Base-by-base conservation (phyloP, 2,797 vertebrate species). In the Pristis pectinata region DNA sequence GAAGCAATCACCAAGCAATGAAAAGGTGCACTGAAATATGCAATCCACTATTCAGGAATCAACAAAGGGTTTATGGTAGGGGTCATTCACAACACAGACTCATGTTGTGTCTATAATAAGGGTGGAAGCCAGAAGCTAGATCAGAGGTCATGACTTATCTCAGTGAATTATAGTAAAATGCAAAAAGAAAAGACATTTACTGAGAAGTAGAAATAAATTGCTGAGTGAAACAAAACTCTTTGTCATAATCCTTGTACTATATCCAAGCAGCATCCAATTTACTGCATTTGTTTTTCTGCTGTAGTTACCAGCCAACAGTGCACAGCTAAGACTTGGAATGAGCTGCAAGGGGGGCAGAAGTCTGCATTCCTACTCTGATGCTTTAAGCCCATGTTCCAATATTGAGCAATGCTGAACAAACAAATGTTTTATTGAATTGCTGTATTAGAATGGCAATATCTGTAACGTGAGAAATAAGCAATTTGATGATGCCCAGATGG, bases 21-120 rank as follows among this genome's bases (percentile, higher is more conserved):
- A 74, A 30, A 72, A 93, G 30, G 41, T 72, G 44, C 19, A 15
- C 44, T 72, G 56, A 89, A 89, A 89, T 37, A 89, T 64, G 59
- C 34, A 89, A 89, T 89, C 85, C 59, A 61, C 85, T 93, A 93
- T 74, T 93, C 92, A 74, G 67, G 3, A 92, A 72, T 30, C 41
- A 67, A 93, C 92, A 93, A 74, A 93, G 93, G 5, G 24, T 72
- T 93, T 49, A 74, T 49, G 49, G 41, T 49, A 22, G 70, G 5
- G 64, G 41, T 93, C 67, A 72, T 53, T 93, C 67, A 30, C 49
- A 67, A 72, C 56, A 64, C 2, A 9, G 22, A 30, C 92, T 93
- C 92, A 72, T 93, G 92, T 72, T 41, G 92, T 74, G 64, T 93
- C 92, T 17, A 15, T 53, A 93, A 72, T 53, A 93, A 92, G 27